phyloP scores from a whole-genome alignment of 2,888 invertebrate species.

The Hololepta plana region DNA sequence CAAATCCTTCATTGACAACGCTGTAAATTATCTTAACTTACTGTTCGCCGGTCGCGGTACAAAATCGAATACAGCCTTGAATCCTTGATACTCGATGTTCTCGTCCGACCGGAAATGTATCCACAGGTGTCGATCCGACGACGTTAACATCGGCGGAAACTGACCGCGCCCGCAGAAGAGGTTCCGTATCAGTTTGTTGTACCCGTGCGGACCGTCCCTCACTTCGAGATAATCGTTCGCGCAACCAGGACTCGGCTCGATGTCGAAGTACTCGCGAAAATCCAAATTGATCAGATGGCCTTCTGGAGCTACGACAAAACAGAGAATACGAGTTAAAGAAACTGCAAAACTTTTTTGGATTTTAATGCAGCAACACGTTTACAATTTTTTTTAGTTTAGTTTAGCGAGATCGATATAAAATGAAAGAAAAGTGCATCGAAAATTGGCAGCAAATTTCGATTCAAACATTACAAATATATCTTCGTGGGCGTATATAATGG shows the following conservation, averaged over 20 bases:
- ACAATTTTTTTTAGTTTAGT: too few relatives aligned
- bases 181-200: constrained; percentile 40
- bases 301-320: constrained; percentile 33
- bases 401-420: too few relatives aligned
- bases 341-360: too few relatives aligned
- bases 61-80: constrained; percentile 56
- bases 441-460: too few relatives aligned
- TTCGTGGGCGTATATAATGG: too few relatives aligned
- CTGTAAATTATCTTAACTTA: constrained; percentile 27
- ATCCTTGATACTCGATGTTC: constrained; percentile 61
- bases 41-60: constrained; percentile 38
- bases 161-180: constrained; percentile 52
- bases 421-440: too few relatives aligned
- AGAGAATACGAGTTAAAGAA: too few relatives aligned
- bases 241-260: constrained; percentile 50
- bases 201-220: constrained; percentile 65
- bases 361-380: too few relatives aligned
- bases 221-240: constrained; percentile 68
- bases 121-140: constrained; percentile 59
- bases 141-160: constrained; percentile 55
- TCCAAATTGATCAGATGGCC: constrained; percentile 54
- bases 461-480: too few relatives aligned
- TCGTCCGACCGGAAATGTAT: constrained; percentile 64
- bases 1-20: too few relatives aligned
- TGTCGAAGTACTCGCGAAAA: constrained; percentile 60